Evolutionary conservation across 2,113 vertebrate genomes (phyloP), one percentile per base, ranked within the genome.

Genomic region (Orientallactaga bullata): DNA sequence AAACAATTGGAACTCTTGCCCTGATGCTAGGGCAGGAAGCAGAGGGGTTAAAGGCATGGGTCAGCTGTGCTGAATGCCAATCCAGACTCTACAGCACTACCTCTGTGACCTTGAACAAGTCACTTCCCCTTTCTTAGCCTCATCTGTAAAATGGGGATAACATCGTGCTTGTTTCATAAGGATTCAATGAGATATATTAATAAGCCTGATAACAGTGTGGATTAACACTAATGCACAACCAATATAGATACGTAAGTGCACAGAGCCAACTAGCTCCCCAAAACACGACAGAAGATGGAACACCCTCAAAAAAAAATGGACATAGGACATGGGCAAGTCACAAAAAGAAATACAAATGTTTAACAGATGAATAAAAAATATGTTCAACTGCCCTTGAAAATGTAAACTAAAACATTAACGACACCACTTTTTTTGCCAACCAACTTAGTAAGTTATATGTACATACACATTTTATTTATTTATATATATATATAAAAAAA

Each of bases 271-370:
- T 15, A 32, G 77, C 72, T 89, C 61, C 76, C 42, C n/a, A 65
- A 83, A 78, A 51, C 39, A 87, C 6, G 74, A 73, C 11, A 32
- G 74, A 94, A 92, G 63, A 91, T 58, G 61, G 82, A 55, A 81
- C 18, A 71, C 32, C 23, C 88, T 85, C 55, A 88, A 65, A 91
- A 71, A 78, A 90, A 81, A 80, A 84, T 16, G 28, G 73, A 95
- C 91, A 63, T 91, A 97, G 94, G 90, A 95, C 95, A 92, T 81
- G 91, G 94, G 93, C 95, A 87, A 94, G 93, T 94, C 94, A 95
- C 94, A 95, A 89, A 92, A 93, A 69, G 42, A 83, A 91, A 93
- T 51, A 87, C 35, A 9, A 89, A 89, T 42, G 55, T 35, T 86
- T 72, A 77, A 76, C 76, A 79, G n/a, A 72, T 35, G 35, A 89